Evolutionary conservation across 2,888 invertebrate genomes (phyloP), one percentile per base, ranked within the genome.

Genomic region (Phorcus lineatus): DNA sequence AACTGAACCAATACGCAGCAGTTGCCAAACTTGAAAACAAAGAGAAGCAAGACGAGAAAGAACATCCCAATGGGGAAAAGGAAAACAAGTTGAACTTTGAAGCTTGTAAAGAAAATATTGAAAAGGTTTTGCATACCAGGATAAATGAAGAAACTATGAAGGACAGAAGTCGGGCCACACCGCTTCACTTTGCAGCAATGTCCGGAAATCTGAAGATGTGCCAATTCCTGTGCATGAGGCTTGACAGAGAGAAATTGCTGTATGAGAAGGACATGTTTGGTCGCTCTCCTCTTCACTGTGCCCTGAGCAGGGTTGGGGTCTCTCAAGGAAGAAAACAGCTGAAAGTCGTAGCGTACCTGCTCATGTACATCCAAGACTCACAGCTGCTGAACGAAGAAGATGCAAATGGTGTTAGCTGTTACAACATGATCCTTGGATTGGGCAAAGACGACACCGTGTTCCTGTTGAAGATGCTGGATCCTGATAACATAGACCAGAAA

Each of bases 171-270:
- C 52, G 77, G 16, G 84, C 85, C 36, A 84, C 82, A 22, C 86
- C 86, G 24, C 82, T 86, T 19, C 86, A 86, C 57, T 85, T 84
- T 70, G 83, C 83, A n/a, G 79, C 84, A 52, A 67, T 74, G 24
- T 82, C 81, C 40, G 86, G 86, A n/a, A 79, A 85, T 47, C 28
- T 84, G 47, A 82, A 78, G 53, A 74, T 79, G 7, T 85, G 82
- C 74, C 84, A 85, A 62, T 57, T 82, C 52, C 55, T 86, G 17
- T 62, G 62, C 62, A 70, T 86, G 28, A 81, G 82, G 11, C 62
- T 81, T 0, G 62, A 85, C 2, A 85, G 84, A 11, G 79, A 77
- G 31, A 81, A 82, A n/a, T 57, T 83, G 24, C 57, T 86, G n/a
- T 84, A 81, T 74, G 53, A 75, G 9, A 62, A 66, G 17, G 85